Base-by-base conservation (phyloP, 2,113 vertebrate species). In the Nothoprocta perdicaria region DNA sequence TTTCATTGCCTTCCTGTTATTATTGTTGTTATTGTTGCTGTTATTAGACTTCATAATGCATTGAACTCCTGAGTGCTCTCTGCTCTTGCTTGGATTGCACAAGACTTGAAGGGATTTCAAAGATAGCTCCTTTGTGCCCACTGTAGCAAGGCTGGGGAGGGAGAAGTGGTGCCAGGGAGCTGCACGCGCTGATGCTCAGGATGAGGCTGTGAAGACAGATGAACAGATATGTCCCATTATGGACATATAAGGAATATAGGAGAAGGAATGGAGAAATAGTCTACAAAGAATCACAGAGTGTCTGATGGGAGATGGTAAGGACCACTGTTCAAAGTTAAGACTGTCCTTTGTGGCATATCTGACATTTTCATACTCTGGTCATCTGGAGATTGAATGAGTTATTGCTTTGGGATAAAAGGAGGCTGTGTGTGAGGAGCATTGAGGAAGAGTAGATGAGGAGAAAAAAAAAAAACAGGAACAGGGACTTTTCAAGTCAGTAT, bases 11-110 rank as follows among this genome's bases (percentile, higher is more conserved):
- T 90, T 58, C 5, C 86, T 43, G 89, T 52, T 93, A 62, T 85
- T 93, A 68, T 35, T 92, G 85, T 55, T 89, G 74, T 84, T 88
- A 72, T 84, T 91, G 88, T 88, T 61, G 31, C 84, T 84, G 84
- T 89, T 94, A 91, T 94, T 94, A 93, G 91, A 82, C 89, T 94
- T 92, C 45, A 72, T 73, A 94, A 94, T 61, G 81, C 79, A 35
- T 35, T 82, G 89, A 31, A 41, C 81, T 95, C 94, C 91, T 87
- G 18, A 87, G 81, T 40, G 91, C 84, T 90, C 71, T 58, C 84
- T 80, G 75, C 84, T 53, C 15, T 12, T 45, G 84, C 89, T 57
- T 31, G 86, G 91, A 92, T 94, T 82, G 72, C 81, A 65, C 78
- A 79, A 86, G 46, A 57, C 74, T 93, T 90, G 66, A 84, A 89